Evolutionary conservation across 2,888 invertebrate species (phyloP).

Genomic region (Spodoptera littoralis): DNA sequence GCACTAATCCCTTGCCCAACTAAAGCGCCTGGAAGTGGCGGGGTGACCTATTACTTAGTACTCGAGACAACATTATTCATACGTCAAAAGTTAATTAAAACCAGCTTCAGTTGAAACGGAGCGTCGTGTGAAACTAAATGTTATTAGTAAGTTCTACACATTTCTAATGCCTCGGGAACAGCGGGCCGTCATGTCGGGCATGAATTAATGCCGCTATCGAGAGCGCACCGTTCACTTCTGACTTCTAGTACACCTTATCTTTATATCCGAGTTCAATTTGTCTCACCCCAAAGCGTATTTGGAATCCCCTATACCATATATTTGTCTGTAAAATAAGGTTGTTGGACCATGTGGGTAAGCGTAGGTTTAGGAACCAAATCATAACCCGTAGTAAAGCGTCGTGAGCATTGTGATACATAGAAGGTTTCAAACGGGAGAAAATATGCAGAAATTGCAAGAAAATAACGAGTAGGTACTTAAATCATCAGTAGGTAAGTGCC

Average conservation of each 20-base stretch:
- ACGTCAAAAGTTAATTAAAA: conserved; percentile 49
- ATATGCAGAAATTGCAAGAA: no score
- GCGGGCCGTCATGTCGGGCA: conserved; percentile 42
- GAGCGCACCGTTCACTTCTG: conserved; percentile 29
- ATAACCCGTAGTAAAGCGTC: no score
- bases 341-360: no score
- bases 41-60: conserved; percentile 14
- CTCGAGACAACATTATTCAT: conserved; percentile 31
- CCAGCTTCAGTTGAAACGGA: conserved; percentile 37
- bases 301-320: no score
- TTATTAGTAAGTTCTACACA: conserved; percentile 51
- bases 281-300: neutral
- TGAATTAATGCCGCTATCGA: conserved; percentile 46
- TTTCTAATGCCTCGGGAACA: conserved; percentile 50
- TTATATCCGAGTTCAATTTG: conserved; percentile 15
- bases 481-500: no score
- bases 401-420: no score
- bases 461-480: no score
- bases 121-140: conserved; percentile 45
- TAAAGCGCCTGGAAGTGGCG: conserved; percentile 9
- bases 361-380: no score
- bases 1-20: neutral
- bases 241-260: conserved; percentile 34
- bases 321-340: no score
- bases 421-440: no score